phyloP scores from a whole-genome alignment of 2,888 invertebrate genomes.

The Diarsia mendica region DNA sequence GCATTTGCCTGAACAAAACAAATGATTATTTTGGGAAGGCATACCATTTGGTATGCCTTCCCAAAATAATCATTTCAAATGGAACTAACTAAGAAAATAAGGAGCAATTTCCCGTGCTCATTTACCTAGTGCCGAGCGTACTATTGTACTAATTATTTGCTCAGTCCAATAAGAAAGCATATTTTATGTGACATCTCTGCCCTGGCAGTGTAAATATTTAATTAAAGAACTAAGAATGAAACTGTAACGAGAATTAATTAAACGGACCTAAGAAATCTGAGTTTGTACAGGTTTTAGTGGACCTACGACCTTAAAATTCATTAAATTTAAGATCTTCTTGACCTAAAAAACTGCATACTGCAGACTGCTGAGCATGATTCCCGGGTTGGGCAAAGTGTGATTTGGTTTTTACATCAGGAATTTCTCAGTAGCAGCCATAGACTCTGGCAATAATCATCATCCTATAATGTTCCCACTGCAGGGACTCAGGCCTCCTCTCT shows the following conservation, averaged over 20 bases:
- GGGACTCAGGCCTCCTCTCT: too few relatives aligned
- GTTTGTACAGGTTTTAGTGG: conserved; percentile 23
- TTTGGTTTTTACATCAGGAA: too few relatives aligned
- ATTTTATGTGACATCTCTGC: conserved; percentile 38
- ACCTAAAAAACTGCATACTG: too few relatives aligned
- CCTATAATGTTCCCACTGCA: too few relatives aligned
- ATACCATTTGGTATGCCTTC: neutral
- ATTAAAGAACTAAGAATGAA: conserved; percentile 38
- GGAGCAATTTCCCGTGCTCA: neutral
- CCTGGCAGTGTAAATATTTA: conserved; percentile 45
- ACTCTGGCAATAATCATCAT: too few relatives aligned
- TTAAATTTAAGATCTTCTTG: too few relatives aligned
- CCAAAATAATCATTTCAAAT: conserved; percentile 4
- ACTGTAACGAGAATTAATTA: conserved; percentile 42
- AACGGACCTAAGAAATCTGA: conserved; percentile 38
- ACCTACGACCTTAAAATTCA: conserved; percentile 24
- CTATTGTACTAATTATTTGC: conserved; percentile 21
- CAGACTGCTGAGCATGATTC: too few relatives aligned
- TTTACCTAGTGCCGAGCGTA: conserved; percentile 10
- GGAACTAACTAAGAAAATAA: conserved; percentile 3
- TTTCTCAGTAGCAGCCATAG: too few relatives aligned
- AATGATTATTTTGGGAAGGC: too few relatives aligned
- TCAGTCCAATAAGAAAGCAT: conserved; percentile 29
- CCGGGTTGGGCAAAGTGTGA: too few relatives aligned
- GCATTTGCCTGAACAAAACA: too few relatives aligned